These are phyloP conservation scores for Cremastobaeus sp. DNA, from an alignment of 2,888 invertebrate genomes.

Conservation along the genomic window DNA sequence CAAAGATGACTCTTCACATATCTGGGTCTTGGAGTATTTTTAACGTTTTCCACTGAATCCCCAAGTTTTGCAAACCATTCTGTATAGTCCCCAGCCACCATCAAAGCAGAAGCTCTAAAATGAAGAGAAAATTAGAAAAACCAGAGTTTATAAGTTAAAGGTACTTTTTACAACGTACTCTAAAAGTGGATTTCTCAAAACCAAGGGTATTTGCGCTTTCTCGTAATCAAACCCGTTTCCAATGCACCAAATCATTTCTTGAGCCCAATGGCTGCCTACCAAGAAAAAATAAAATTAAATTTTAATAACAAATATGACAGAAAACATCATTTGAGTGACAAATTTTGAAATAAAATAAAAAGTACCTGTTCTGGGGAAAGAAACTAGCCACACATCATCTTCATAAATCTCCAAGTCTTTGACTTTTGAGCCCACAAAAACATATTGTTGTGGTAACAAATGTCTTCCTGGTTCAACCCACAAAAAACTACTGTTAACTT, in stretches of 20 bases:
- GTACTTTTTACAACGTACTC: conserved; percentile 67
- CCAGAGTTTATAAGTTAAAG: no score
- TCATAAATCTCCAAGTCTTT: conserved; percentile 85
- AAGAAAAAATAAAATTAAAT: conserved; percentile 29
- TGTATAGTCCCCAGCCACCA: conserved; percentile 71
- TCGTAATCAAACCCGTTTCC: conserved; percentile 88
- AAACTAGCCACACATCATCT: conserved; percentile 91
- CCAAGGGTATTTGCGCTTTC: conserved; percentile 83
- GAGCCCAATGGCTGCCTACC: conserved; percentile 93
- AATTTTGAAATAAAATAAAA: not conserved
- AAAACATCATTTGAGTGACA: not conserved
- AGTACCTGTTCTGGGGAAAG: conserved; percentile 90
- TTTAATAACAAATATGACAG: not conserved
- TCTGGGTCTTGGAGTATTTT: conserved; percentile 84
- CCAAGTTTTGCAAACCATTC: conserved; percentile 79
- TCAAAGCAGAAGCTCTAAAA: conserved; percentile 71
- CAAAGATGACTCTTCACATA: conserved; percentile 88
- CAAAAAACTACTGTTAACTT: conserved; percentile 84
- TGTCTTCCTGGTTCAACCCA: conserved; percentile 86
- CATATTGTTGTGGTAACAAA: conserved; percentile 85
- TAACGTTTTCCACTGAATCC: conserved; percentile 86
- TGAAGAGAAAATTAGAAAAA: conserved; percentile 8
- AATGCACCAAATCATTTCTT: conserved; percentile 96
- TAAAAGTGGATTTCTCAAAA: conserved; percentile 80
- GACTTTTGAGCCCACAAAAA: conserved; percentile 84